A percentile compares a stretch with the other conserved stretches of the same genome.
phyloP scores from a whole-genome alignment of 2,888 invertebrate species.

The Polia nebulosa region DNA sequence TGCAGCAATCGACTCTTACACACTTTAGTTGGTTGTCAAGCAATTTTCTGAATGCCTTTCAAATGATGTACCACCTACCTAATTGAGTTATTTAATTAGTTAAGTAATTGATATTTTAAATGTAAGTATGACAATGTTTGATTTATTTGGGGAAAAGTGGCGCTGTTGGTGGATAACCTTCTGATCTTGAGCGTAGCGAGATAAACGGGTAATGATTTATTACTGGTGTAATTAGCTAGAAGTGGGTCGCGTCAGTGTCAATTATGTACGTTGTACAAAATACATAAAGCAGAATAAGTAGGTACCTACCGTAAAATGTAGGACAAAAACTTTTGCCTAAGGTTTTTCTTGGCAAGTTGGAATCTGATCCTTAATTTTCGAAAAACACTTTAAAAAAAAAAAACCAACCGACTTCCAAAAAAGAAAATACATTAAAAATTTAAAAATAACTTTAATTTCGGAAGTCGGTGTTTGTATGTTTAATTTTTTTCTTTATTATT shows the following conservation, averaged over 20 bases:
- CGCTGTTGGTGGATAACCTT: conserved; percentile 61
- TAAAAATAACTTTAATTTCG: too few relatives aligned
- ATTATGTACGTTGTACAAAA: conserved; percentile 60
- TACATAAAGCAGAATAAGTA: conserved; percentile 16
- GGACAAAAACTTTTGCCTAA: conserved; percentile 7
- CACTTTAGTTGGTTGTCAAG: conserved; percentile 28
- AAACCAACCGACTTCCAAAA: not conserved
- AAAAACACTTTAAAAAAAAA: too few relatives aligned
- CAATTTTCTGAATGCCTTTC: conserved; percentile 47
- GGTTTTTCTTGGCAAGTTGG: not conserved
- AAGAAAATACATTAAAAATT: too few relatives aligned
- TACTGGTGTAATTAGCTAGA: conserved; percentile 60
- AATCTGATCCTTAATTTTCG: not conserved
- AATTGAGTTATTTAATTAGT: conserved; percentile 58
- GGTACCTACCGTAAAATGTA: conserved; percentile 17
- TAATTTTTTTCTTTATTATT: too few relatives aligned
- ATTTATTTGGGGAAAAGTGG: conserved; percentile 55
- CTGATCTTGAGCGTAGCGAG: conserved; percentile 45
- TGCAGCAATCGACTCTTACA: conserved; percentile 55
- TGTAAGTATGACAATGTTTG: conserved; percentile 47
- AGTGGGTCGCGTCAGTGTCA: conserved; percentile 50
- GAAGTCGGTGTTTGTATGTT: too few relatives aligned
- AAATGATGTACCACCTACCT: conserved; percentile 43
- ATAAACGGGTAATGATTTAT: conserved; percentile 61
- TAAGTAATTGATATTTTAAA: conserved; percentile 33